Evolutionary conservation across 2,113 vertebrate species (phyloP).

Genomic region (Artemisiospiza belli): DNA sequence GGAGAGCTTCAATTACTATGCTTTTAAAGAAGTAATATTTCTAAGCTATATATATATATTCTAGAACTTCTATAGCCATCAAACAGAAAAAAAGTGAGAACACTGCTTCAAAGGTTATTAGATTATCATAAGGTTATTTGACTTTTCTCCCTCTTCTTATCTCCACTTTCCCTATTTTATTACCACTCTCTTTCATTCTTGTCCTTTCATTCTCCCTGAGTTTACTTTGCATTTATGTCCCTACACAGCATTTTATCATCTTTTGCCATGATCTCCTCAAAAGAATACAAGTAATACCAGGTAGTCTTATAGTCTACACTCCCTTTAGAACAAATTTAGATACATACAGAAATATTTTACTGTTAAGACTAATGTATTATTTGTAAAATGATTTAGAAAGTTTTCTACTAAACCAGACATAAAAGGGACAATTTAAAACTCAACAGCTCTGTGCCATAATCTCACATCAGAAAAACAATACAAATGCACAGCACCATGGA

Average conservation of each 20-base stretch:
- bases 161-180: background rate
- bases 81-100: background rate
- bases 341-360: background rate
- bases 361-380: background rate
- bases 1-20: background rate
- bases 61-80: background rate
- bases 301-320: background rate
- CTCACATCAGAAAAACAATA: background rate
- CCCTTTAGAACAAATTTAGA: background rate
- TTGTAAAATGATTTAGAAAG: background rate
- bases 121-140: background rate
- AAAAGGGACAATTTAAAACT: background rate
- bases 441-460: background rate
- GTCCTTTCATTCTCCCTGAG: background rate
- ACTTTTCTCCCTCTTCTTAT: background rate
- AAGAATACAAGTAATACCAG: background rate
- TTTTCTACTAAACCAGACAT: background rate
- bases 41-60: background rate
- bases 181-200: background rate
- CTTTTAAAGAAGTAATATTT: background rate
- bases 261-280: background rate
- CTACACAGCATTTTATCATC: background rate
- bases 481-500: accelerated
- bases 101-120: background rate
- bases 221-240: background rate